A percentile compares a stretch with the other conserved stretches of the same genome.
phyloP scores from a whole-genome alignment of 2,888 invertebrate genomes.

The Sinohyriopsis cumingii region DNA sequence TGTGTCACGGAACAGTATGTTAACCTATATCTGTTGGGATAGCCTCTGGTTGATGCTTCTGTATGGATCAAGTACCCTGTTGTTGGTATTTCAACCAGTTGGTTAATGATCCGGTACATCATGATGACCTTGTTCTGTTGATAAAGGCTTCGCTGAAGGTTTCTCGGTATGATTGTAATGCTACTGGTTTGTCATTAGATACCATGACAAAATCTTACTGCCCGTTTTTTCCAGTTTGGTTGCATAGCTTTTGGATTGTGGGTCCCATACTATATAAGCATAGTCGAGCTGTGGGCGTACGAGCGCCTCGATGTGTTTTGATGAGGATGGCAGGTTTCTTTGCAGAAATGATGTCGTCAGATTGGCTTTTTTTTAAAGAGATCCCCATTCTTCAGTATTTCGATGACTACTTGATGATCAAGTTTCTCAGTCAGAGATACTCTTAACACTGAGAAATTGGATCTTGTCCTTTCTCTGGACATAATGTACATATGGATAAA shows the following conservation, averaged over 20 bases:
- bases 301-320: conserved; percentile 1
- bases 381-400: no score
- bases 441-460: no score
- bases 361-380: neutral
- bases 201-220: conserved; percentile 1
- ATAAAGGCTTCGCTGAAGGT: no score
- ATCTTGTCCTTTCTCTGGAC: no score
- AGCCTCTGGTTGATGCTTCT: no score
- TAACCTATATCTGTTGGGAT: neutral
- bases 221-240: neutral
- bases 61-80: neutral
- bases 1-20: no score
- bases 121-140: conserved; percentile 3
- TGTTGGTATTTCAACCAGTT: neutral
- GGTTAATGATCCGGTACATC: neutral
- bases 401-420: no score
- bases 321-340: neutral
- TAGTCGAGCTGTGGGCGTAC: neutral
- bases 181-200: neutral
- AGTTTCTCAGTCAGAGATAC: no score
- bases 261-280: neutral
- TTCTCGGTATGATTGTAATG: neutral
- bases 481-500: no score
- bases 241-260: neutral
- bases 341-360: conserved; percentile 2